Evolutionary conservation across 2,888 invertebrate genomes (phyloP).

Genomic region (Temnothorax ravouxi): DNA sequence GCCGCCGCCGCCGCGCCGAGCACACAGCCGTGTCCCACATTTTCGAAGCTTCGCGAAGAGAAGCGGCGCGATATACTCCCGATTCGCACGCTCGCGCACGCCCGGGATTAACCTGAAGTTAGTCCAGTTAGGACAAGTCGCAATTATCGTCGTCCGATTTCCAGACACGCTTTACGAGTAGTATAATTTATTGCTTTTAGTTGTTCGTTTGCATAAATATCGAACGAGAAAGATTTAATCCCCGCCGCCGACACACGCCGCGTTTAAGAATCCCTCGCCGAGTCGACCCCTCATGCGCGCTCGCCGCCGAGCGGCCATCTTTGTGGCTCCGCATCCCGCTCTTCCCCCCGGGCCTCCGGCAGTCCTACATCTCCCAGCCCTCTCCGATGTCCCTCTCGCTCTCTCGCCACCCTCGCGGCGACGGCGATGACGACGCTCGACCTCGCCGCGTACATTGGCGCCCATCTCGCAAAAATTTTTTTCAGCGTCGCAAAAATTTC

Average conservation of each 20-base stretch:
- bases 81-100: conserved; percentile 66
- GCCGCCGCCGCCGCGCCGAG: conserved; percentile 55
- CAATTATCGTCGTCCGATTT: background rate
- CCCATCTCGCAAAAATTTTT: conserved; percentile 72
- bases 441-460: conserved; percentile 77
- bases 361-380: conserved; percentile 75
- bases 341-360: conserved; percentile 72
- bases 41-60: conserved; percentile 81
- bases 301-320: conserved; percentile 80
- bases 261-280: conserved; percentile 43
- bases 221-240: background rate
- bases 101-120: conserved; percentile 52
- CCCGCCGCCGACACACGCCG: background rate
- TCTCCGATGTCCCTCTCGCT: conserved; percentile 85
- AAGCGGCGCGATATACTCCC: conserved; percentile 72
- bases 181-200: no score
- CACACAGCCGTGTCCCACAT: conserved; percentile 83
- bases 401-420: conserved; percentile 86
- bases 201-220: background rate
- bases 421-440: conserved; percentile 71
- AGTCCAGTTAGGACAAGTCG: conserved; percentile 1
- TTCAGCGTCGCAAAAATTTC: conserved; percentile 65
- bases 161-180: background rate
- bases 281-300: conserved; percentile 74
- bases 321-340: conserved; percentile 80